Evolutionary conservation across 1,140 invertebrate genomes (phyloP).

Genomic region (Bombus waltoni): DNA sequence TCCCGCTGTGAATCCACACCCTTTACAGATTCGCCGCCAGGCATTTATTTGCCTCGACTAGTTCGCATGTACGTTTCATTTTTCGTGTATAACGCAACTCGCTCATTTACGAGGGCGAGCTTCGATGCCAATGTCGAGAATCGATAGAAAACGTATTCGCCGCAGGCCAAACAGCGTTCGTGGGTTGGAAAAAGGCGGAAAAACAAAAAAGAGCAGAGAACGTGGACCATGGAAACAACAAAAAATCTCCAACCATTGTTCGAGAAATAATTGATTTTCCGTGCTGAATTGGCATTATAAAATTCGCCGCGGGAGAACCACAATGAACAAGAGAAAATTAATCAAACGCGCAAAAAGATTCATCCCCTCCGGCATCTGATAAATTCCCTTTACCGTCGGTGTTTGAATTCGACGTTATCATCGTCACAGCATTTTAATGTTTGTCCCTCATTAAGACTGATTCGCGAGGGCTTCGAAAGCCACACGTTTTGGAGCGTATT

Average conservation of each 20-base stretch:
- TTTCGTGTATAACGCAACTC: neutral
- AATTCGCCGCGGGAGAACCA: neutral
- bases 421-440: neutral
- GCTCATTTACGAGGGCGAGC: neutral
- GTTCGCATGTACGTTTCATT: neutral
- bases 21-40: conserved; percentile 59
- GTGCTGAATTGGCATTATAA: conserved; percentile 28
- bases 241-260: conserved; percentile 15
- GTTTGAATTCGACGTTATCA: conserved; percentile 8
- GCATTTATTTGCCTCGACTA: neutral
- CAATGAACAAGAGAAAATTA: conserved; percentile 42
- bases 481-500: conserved; percentile 16
- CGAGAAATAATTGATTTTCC: conserved; percentile 20
- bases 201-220: neutral
- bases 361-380: neutral
- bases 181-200: neutral
- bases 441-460: neutral
- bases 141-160: neutral
- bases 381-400: conserved; percentile 13
- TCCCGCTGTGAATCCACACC: conserved; percentile 74
- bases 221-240: neutral
- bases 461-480: neutral
- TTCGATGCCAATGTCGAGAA: neutral
- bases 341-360: conserved; percentile 49
- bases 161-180: neutral